Conservation (phyloP, 2,113 vertebrate species). For the Phaethon lepturus region DNA sequence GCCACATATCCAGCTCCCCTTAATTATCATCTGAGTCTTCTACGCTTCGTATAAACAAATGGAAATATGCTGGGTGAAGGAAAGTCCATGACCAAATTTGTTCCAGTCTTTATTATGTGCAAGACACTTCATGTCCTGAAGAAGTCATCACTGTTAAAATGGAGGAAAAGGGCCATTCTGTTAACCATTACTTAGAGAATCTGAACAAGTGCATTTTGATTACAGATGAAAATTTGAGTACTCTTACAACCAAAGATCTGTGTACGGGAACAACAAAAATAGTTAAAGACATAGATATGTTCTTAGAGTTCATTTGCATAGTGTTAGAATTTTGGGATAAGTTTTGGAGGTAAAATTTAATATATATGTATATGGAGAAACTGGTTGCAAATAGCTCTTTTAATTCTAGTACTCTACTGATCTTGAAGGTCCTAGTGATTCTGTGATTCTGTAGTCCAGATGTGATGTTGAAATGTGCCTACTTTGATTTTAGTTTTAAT, state of each 20-base stretch:
- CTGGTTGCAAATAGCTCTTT: not conserved
- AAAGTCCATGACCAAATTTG: not conserved
- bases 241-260: not conserved
- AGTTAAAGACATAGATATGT: not conserved
- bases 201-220: not conserved
- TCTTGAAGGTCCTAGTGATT: no score
- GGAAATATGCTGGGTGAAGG: not conserved
- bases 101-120: not conserved
- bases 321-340: not conserved
- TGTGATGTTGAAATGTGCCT: not conserved
- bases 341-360: not conserved
- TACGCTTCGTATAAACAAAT: not conserved
- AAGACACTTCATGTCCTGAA: not conserved
- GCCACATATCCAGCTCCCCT: not conserved
- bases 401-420: not conserved
- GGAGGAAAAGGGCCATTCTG: not conserved
- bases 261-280: not conserved
- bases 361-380: not conserved
- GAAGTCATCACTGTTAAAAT: not conserved
- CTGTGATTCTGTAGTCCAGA: no score
- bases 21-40: not conserved
- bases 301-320: not conserved
- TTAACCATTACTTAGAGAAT: not conserved
- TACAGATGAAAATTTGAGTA: not conserved
- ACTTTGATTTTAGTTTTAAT: not conserved